phyloP scores from a whole-genome alignment of 2,113 vertebrate species.

The Psammodynastes pulverulentus region DNA sequence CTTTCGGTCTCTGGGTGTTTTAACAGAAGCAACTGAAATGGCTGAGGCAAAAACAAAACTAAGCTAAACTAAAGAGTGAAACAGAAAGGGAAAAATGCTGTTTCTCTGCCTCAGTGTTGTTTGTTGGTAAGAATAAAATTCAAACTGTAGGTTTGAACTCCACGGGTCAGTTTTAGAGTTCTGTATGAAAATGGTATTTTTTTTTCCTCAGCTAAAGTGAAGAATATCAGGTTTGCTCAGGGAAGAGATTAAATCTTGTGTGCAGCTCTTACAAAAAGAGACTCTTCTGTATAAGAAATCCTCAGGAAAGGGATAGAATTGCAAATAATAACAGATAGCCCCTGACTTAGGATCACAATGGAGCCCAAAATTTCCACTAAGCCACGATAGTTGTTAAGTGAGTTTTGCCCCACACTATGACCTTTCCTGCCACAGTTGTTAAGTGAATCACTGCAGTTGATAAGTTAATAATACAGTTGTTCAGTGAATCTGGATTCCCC shows the following conservation, averaged over 20 bases:
- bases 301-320: not conserved
- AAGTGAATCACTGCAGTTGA: no score
- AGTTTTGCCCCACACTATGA: not conserved
- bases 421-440: no score
- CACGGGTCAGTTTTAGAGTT: not conserved
- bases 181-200: not conserved
- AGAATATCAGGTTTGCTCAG: not conserved
- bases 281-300: not conserved
- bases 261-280: not conserved
- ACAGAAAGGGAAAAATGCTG: not conserved
- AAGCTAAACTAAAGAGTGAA: not conserved
- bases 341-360: not conserved
- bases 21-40: not conserved
- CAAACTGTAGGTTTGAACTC: not conserved
- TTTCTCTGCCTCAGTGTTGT: not conserved
- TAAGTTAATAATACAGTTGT: no score
- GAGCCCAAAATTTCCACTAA: not conserved
- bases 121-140: not conserved
- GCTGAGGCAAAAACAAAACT: not conserved
- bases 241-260: not conserved
- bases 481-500: not conserved
- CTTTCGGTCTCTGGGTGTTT: not conserved
- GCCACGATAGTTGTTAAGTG: not conserved
- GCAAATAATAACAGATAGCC: not conserved
- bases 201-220: not conserved